Evolutionary conservation across 2,113 vertebrate genomes (phyloP).

Genomic region (Nicator chloris): DNA sequence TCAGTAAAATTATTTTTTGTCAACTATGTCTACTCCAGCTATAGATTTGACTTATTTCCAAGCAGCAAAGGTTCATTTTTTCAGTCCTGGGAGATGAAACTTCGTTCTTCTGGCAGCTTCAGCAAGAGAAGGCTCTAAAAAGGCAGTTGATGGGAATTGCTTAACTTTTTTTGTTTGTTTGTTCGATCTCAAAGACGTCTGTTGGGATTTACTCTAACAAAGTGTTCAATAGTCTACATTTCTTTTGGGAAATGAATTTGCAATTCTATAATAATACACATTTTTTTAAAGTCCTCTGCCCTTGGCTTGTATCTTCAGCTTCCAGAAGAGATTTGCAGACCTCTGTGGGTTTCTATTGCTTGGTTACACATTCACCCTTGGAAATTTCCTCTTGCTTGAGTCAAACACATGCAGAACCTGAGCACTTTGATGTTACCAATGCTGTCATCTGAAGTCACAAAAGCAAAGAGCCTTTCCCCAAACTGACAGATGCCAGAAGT

Average conservation of each 20-base stretch:
- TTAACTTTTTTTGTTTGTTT: not conserved
- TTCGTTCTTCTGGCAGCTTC: not conserved
- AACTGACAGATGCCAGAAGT: not conserved
- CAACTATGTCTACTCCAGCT: not conserved
- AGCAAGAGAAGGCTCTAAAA: not conserved
- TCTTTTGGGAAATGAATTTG: not conserved
- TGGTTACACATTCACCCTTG: not conserved
- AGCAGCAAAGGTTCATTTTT: constrained; percentile 5
- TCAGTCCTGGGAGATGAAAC: not conserved
- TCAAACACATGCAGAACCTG: not conserved
- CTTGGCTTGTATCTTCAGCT: not conserved
- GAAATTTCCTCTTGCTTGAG: not conserved
- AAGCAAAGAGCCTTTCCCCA: not conserved
- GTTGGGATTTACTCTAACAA: not conserved
- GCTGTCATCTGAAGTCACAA: not conserved
- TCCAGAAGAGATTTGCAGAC: not conserved
- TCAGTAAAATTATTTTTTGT: constrained; percentile 5
- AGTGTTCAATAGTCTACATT: not conserved
- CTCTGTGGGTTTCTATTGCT: not conserved
- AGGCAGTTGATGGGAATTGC: not conserved
- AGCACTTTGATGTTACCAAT: not conserved
- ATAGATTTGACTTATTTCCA: constrained; percentile 10
- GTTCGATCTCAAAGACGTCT: not conserved
- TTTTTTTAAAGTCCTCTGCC: not conserved
- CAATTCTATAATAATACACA: fast-evolving